These are phyloP conservation scores for Pyrocoelia pectoralis DNA, from an alignment of 2,888 invertebrate species.

Conservation along the genomic window DNA sequence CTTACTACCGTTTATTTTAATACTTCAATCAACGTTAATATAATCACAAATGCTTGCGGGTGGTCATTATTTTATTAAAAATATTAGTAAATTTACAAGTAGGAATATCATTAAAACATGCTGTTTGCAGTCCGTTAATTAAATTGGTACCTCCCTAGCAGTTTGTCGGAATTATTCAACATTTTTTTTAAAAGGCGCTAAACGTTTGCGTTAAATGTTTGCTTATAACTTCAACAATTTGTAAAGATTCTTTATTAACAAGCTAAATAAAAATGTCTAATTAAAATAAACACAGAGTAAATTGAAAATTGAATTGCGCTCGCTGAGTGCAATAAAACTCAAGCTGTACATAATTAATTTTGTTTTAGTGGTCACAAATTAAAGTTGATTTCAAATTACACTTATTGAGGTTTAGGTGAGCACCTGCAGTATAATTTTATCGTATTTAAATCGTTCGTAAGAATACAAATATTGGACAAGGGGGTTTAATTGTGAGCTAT, in stretches of 20 bases:
- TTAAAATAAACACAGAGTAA: constrained; percentile 4
- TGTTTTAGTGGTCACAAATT: constrained; percentile 21
- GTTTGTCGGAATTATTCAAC: too few relatives aligned
- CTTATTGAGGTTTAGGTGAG: constrained; percentile 12
- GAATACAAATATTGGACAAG: not conserved
- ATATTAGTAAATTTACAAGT: too few relatives aligned
- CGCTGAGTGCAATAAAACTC: constrained; percentile 11
- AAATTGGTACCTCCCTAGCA: too few relatives aligned
- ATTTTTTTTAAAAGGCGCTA: too few relatives aligned
- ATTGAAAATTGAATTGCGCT: constrained; percentile 7
- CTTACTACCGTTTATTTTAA: too few relatives aligned
- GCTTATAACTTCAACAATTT: not conserved
- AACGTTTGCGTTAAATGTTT: too few relatives aligned
- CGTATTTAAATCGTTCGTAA: constrained; percentile 3
- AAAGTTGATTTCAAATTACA: constrained; percentile 15
- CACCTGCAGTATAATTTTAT: constrained; percentile 10
- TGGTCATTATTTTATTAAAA: too few relatives aligned
- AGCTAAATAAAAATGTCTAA: not conserved
- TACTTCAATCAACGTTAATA: too few relatives aligned
- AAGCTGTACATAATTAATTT: constrained; percentile 19
- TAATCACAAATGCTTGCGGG: too few relatives aligned
- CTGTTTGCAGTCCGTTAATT: too few relatives aligned
- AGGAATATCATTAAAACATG: too few relatives aligned
- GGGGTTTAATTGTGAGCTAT: not conserved
- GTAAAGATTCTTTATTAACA: not conserved